Conservation (phyloP, 2,888 invertebrate species). For the Argynnis bischoffii region DNA sequence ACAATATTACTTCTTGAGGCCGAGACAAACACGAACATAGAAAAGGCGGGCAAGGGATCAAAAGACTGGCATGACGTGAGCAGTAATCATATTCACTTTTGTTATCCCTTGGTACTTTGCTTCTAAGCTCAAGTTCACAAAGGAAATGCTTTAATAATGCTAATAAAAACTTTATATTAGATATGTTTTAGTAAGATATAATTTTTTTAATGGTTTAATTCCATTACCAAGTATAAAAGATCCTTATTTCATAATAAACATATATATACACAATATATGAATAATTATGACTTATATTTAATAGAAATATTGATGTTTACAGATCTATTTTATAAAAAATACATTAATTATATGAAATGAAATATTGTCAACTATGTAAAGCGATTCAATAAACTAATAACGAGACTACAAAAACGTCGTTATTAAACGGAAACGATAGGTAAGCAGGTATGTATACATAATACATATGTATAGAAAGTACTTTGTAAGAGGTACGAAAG, state of each 20-base stretch:
- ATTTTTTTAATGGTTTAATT: too few species aligned
- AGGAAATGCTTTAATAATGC: neutral
- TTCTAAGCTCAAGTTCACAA: constrained; percentile 4
- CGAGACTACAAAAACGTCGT: constrained; percentile 9
- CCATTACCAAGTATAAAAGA: too few species aligned
- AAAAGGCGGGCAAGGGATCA: constrained; percentile 60
- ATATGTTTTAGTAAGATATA: too few species aligned
- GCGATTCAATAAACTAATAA: constrained; percentile 32
- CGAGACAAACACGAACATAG: constrained; percentile 50
- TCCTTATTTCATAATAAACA: too few species aligned
- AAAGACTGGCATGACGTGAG: constrained; percentile 29
- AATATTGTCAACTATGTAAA: neutral
- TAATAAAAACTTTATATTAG: neutral
- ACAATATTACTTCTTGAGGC: constrained; percentile 16
- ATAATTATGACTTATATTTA: neutral
- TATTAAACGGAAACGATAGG: neutral
- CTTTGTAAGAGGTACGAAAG: constrained; percentile 8
- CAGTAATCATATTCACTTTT: constrained; percentile 33
- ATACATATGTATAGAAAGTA: neutral
- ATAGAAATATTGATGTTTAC: neutral
- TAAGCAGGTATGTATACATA: neutral
- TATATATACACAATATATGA: too few species aligned
- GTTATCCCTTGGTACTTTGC: constrained; percentile 10
- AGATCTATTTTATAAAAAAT: too few species aligned
- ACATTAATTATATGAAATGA: too few species aligned